phyloP scores from a whole-genome alignment of 2,888 invertebrate genomes.

The Synergus umbraculus region DNA sequence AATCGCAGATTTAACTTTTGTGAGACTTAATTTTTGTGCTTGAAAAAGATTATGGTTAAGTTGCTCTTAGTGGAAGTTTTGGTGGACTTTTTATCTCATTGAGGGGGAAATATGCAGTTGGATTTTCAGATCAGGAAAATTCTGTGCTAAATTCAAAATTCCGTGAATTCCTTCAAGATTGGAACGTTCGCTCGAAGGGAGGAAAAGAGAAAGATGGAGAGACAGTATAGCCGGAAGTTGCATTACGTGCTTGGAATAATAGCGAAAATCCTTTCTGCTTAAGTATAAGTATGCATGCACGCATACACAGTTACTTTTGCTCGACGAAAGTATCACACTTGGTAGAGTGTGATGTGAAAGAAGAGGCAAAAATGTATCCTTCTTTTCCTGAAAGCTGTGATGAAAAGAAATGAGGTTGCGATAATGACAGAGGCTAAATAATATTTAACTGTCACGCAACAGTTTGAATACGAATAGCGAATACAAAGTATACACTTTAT shows the following conservation, averaged over 20 bases:
- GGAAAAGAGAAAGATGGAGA: constrained; percentile 49
- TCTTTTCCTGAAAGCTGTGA: constrained; percentile 3
- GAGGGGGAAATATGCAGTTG: constrained; percentile 60
- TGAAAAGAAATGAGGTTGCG: constrained; percentile 7
- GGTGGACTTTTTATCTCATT: constrained; percentile 53
- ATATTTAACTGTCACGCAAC: constrained; percentile 25
- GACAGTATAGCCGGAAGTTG: constrained; percentile 56
- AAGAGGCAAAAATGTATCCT: constrained; percentile 27
- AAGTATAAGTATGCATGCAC: constrained; percentile 38
- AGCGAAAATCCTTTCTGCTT: constrained; percentile 51
- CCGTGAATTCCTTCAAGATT: constrained; percentile 69
- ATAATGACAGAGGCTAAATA: constrained; percentile 9
- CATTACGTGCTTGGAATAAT: constrained; percentile 54
- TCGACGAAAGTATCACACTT: constrained; percentile 22
- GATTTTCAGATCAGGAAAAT: constrained; percentile 65
- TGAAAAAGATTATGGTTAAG: constrained; percentile 58
- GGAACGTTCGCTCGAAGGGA: constrained; percentile 62
- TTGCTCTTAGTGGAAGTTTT: constrained; percentile 60
- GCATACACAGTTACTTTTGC: constrained; percentile 18
- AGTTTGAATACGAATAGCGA: neutral
- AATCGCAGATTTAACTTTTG: constrained; percentile 48
- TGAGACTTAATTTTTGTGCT: constrained; percentile 54
- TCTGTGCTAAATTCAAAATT: constrained; percentile 65
- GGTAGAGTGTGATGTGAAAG: constrained; percentile 4
- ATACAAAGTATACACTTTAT: constrained; percentile 11